Conservation (phyloP, 2,113 vertebrate genomes). For the Ailurus styani region DNA sequence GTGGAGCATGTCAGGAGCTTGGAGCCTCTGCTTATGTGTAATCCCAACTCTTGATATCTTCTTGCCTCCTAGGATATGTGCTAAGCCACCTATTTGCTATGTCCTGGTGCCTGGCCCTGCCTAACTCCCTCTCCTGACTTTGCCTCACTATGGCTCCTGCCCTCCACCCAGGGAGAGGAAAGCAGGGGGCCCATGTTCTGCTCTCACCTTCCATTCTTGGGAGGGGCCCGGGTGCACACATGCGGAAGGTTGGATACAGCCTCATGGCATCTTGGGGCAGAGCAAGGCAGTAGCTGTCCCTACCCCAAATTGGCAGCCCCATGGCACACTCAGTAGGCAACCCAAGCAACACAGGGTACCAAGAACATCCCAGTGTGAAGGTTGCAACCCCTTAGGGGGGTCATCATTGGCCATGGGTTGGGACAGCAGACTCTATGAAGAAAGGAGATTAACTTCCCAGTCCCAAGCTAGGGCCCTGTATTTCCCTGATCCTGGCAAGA, state of each 20-base stretch:
- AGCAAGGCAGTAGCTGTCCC: neutral
- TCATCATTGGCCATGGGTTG: too few relatives aligned
- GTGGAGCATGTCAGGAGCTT: neutral
- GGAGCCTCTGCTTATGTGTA: neutral
- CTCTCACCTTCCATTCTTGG: neutral
- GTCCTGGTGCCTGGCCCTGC: neutral
- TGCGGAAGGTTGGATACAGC: accelerated
- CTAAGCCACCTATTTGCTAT: neutral
- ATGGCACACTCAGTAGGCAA: neutral
- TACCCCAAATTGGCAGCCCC: neutral
- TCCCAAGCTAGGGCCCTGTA: too few relatives aligned
- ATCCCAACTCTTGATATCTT: neutral
- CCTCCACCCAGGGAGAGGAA: neutral
- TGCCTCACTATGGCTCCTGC: neutral
- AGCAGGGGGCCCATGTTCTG: neutral
- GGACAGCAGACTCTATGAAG: neutral
- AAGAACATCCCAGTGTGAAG: neutral
- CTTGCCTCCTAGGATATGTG: neutral
- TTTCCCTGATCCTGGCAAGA: neutral
- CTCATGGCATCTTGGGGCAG: neutral
- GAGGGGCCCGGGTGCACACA: neutral
- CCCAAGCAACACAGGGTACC: neutral
- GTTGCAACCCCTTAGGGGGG: too few relatives aligned
- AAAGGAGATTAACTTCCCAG: neutral
- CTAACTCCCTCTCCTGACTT: neutral